Base-by-base conservation (phyloP, 2,888 invertebrate species). In the Heliconius charithonia region DNA sequence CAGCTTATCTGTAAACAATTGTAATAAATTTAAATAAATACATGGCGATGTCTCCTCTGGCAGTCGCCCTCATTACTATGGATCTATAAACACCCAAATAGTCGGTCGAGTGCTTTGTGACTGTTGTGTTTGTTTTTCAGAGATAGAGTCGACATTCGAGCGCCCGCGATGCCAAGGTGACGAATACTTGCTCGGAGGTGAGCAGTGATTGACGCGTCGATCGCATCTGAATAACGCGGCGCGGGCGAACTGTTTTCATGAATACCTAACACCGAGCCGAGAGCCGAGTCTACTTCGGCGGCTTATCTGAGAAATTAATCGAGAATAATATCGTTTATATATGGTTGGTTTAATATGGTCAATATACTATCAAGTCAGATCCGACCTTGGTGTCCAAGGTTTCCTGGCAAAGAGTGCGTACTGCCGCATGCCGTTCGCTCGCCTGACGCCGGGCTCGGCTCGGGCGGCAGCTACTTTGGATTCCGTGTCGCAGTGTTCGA, bases 11-110 rank as follows among this genome's bases (percentile, higher is more conserved):
- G 86, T 85, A 85, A 87, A 83, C 88, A 87, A 90, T 88, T 87
- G 88, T 86, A 88, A 90, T 89, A 89, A 88, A 93, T 93, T 89
- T 91, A 85, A 93, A 93, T 92, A 91, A 90, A 91, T 90, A 87
- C 89, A 91, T 90, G 84, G 82, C 82, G 86, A 86, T 87, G 85
- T 84, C 81, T 86, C 84, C 87, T 87, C 83, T 88, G 88, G 87
- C 88, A 86, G 84, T 85, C 86, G 84, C 84, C 85, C 89, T 90
- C 89, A 89, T 92, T 89, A 89, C 84, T 91, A 91, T 91, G 91
- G 89, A 85, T 85, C 89, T 90, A 89, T 89, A 75, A 74, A 78
- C 77, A 62, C 78, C 77, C 59, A 81, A 83, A 85, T 85, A 83
- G 67, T 67, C 32, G 29, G 56, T 25, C 25, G 73, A 56, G 72